A percentile compares a stretch with the other conserved stretches of the same genome.
These are phyloP conservation scores for Vimba vimba DNA, from an alignment of 2,113 vertebrate species.

Conservation along the genomic window DNA sequence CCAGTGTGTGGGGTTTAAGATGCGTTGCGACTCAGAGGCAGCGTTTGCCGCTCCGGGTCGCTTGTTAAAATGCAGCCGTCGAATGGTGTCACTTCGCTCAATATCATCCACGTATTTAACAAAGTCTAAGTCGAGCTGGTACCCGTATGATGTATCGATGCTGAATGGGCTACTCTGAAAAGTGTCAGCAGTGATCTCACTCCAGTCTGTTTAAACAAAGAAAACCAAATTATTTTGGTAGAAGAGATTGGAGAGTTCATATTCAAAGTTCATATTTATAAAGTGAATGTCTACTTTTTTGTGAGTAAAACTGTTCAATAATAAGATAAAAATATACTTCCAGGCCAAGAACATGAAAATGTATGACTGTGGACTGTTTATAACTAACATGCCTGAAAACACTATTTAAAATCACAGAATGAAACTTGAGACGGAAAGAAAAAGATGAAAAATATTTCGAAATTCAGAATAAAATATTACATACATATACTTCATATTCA, in stretches of 20 bases:
- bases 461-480: conserved; percentile 7
- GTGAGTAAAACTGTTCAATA: not conserved
- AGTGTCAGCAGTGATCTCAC: conserved; percentile 71
- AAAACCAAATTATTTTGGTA: not conserved
- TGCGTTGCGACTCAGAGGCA: conserved; percentile 65
- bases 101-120: conserved; percentile 85
- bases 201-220: conserved; percentile 73
- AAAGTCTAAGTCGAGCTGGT: conserved; percentile 84
- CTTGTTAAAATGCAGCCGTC: conserved; percentile 86
- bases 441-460: not conserved
- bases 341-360: not conserved
- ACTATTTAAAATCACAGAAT: not conserved
- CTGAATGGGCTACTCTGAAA: conserved; percentile 75
- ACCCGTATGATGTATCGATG: conserved; percentile 82
- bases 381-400: not conserved
- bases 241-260: not conserved
- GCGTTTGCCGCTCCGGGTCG: conserved; percentile 76
- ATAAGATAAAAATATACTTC: not conserved
- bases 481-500: not conserved
- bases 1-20: conserved; percentile 75
- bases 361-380: not conserved
- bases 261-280: not conserved
- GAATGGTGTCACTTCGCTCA: conserved; percentile 87
- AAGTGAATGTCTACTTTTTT: not conserved
- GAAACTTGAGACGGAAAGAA: not conserved